A percentile compares a stretch with the other conserved stretches of the same genome.
Evolutionary conservation across 2,888 invertebrate species (phyloP).

Genomic region (Carcina quercana): DNA sequence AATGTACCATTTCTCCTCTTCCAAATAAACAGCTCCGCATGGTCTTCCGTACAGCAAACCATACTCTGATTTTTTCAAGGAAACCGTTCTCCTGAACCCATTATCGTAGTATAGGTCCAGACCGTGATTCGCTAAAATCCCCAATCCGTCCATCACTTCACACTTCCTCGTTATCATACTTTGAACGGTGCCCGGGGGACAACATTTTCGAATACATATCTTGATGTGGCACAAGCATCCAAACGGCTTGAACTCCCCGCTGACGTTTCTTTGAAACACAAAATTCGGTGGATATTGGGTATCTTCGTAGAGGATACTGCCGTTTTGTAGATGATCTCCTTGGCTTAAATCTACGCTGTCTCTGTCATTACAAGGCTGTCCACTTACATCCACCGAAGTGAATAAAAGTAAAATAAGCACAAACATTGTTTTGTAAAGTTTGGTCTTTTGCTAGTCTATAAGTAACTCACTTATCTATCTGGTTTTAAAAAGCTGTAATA

Average conservation of each 20-base stretch:
- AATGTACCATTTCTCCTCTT: slow-evolving; percentile 36
- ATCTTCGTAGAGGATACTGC: slow-evolving; percentile 28
- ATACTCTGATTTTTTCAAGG: slow-evolving; percentile 23
- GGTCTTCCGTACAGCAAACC: slow-evolving; percentile 30
- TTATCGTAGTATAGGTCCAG: slow-evolving; percentile 28
- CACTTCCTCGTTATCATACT: slow-evolving; percentile 21
- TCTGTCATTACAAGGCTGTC: slow-evolving; percentile 31
- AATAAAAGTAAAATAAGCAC: not conserved
- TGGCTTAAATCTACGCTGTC: slow-evolving; percentile 39
- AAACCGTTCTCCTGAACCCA: slow-evolving; percentile 24
- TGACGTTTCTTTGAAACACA: slow-evolving; percentile 33
- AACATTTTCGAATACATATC: slow-evolving; percentile 53
- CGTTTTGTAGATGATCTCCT: slow-evolving; percentile 22
- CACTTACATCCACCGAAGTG: slow-evolving; percentile 10
- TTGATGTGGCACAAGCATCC: slow-evolving; percentile 46
- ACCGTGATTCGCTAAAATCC: slow-evolving; percentile 32
- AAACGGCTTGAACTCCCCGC: slow-evolving; percentile 31
- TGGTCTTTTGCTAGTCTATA: not conserved
- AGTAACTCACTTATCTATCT: too few species aligned
- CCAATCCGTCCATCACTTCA: slow-evolving; percentile 15
- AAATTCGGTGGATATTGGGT: slow-evolving; percentile 32
- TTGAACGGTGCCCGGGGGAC: slow-evolving; percentile 33
- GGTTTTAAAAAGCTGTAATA: too few species aligned
- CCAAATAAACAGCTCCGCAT: slow-evolving; percentile 26
- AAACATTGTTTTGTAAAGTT: not conserved